A percentile compares a stretch with the other conserved stretches of the same genome.
These are phyloP conservation scores for Tragelaphus scriptus DNA, from an alignment of 2,113 vertebrate species.

Conservation along the genomic window DNA sequence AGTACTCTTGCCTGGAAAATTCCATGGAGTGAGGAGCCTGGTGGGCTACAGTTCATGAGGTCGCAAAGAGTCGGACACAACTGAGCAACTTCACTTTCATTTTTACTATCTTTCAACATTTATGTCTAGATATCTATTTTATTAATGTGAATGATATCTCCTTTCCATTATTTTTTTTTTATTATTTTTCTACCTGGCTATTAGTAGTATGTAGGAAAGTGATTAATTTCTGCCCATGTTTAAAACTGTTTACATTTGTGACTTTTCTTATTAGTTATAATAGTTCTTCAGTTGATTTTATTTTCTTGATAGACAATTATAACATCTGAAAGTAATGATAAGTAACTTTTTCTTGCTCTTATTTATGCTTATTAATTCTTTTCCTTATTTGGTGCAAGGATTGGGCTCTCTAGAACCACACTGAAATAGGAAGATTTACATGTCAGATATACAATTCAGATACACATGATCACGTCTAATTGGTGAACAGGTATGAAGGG, in stretches of 20 bases:
- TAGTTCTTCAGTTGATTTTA: not conserved
- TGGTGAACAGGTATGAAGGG: not conserved
- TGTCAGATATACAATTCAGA: not conserved
- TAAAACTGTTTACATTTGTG: not conserved
- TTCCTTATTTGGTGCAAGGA: not conserved
- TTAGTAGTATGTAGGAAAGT: not conserved
- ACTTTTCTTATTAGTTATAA: not conserved
- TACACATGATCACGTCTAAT: not conserved
- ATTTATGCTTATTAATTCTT: not conserved
- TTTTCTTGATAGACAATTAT: not conserved
- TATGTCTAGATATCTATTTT: not conserved
- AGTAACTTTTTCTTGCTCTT: not conserved
- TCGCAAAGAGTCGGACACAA: no score
- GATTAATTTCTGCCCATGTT: not conserved
- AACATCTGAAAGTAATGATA: not conserved
- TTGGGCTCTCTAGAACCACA: not conserved
- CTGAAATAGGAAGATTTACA: not conserved
- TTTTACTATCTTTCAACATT: not conserved
- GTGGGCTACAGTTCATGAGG: no score
- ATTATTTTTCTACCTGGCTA: not conserved
- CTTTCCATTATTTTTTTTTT: not conserved
- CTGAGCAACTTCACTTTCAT: no score
- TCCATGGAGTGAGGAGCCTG: no score
- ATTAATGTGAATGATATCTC: not conserved
- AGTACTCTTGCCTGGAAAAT: no score